Conservation (phyloP, 2,113 vertebrate genomes). For the Chionodraco myersi region DNA sequence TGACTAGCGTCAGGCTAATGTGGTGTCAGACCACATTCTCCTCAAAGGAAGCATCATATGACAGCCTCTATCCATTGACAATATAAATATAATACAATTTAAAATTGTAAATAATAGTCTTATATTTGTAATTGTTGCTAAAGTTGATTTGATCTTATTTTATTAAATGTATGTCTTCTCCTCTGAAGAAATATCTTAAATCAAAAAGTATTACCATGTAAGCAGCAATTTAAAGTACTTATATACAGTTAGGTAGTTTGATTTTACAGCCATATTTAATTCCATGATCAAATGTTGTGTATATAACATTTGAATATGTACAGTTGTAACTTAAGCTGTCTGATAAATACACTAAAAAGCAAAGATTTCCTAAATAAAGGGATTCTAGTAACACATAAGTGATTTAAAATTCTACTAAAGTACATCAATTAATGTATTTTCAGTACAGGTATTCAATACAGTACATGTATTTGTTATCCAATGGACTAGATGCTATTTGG, state of each 20-base stretch:
- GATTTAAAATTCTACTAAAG: neutral
- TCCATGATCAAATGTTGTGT: neutral
- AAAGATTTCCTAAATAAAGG: neutral
- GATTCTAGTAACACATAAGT: neutral
- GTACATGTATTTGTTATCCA: neutral
- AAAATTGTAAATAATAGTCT: neutral
- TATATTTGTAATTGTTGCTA: neutral
- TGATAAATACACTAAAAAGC: neutral
- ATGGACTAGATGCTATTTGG: neutral
- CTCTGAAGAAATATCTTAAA: neutral
- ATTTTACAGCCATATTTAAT: neutral
- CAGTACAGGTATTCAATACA: neutral
- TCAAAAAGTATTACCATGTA: neutral
- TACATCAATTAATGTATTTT: neutral
- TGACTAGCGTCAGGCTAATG: no score
- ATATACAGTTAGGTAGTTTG: neutral
- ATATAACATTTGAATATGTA: neutral
- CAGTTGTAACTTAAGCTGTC: neutral
- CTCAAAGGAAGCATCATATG: no score
- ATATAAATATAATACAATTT: neutral
- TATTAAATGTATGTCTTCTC: neutral
- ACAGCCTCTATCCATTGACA: neutral
- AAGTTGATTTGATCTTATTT: no score
- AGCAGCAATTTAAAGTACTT: neutral
- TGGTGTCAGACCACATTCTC: no score